Evolutionary conservation across 1,140 invertebrate genomes (phyloP), one percentile per base, ranked within the genome.

Genomic region (Notospermus geniculatus): DNA sequence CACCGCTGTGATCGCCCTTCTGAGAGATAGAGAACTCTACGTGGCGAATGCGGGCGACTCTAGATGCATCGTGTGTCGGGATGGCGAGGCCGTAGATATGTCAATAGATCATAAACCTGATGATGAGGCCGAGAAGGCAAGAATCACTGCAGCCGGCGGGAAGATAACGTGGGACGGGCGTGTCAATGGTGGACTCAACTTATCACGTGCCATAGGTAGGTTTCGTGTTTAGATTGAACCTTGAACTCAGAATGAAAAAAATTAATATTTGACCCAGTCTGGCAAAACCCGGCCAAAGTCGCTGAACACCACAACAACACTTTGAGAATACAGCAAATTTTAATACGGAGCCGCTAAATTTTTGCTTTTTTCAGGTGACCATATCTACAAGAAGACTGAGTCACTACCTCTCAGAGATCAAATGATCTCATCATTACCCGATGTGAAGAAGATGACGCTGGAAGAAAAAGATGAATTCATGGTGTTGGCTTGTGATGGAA

Each of bases 361-460:
- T 36, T 36, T 36, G 32, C 63, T 39, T 62, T 54, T 64, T 70
- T 19, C 59, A 87, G 86, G 97, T 23, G 96, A 98, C 83, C 95
- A 98, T 77, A 88, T 88, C 0, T 98, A 98, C 77, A 99, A 99
- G 81, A 86, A 89, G 72, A 95, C 93, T 64, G 72, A 75, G 36
- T 83, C 86, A 11, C 74, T 94, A 36, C 83, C 86, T 36, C 80
- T 89, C 7, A 86, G 88, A 65, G 91, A 97, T 69, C 96, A 98
- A 83, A 98, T 97, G 94, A 97, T 99, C 57, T 95, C 92, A n/a
- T 90, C 96, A 7, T 77, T 95, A 32, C 97, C 96, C 7, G 95
- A 98, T 75, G 84, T 99, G 0, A 88, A 88, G 76, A 88, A 85
- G 28, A 74, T 90, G 13, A 87, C 86, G 9, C 84, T 95, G 62